phyloP scores from a whole-genome alignment of 2,888 invertebrate species.

The Lepetodrilus schrolli region DNA sequence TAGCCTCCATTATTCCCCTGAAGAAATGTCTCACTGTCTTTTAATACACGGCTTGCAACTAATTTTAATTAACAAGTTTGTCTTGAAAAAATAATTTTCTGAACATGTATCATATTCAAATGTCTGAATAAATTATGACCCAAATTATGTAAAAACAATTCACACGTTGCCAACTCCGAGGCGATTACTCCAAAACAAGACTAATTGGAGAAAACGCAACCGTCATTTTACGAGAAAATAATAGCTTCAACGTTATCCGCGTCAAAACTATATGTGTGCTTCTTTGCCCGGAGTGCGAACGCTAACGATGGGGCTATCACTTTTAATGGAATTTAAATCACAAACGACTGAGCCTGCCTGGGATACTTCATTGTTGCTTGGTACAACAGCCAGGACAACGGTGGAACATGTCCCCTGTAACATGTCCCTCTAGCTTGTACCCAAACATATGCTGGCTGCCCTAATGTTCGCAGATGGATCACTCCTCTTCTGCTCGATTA shows the following conservation, averaged over 20 bases:
- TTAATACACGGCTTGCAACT: too few species aligned
- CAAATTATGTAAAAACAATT: too few species aligned
- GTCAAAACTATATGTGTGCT: neutral
- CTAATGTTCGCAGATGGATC: neutral
- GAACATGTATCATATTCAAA: too few species aligned
- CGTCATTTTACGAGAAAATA: slow-evolving; percentile 9
- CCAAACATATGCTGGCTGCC: slow-evolving; percentile 11
- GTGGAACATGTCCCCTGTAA: neutral
- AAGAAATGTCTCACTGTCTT: too few species aligned
- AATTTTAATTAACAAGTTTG: too few species aligned
- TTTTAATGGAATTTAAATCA: slow-evolving; percentile 20
- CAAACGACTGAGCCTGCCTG: slow-evolving; percentile 9
- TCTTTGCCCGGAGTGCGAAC: neutral
- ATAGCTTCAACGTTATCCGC: neutral
- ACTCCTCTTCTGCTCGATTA: neutral
- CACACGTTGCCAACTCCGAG: too few species aligned
- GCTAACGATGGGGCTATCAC: neutral
- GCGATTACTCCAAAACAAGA: too few species aligned
- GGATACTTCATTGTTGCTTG: neutral
- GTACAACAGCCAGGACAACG: neutral
- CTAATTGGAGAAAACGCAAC: too few species aligned
- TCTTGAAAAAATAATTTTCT: too few species aligned
- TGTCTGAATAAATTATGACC: too few species aligned
- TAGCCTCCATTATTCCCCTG: neutral
- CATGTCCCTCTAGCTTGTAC: neutral